A percentile compares a stretch with the other conserved stretches of the same genome.
Conservation (phyloP, 1,140 invertebrate species). For the Zaprionus capensis region DNA sequence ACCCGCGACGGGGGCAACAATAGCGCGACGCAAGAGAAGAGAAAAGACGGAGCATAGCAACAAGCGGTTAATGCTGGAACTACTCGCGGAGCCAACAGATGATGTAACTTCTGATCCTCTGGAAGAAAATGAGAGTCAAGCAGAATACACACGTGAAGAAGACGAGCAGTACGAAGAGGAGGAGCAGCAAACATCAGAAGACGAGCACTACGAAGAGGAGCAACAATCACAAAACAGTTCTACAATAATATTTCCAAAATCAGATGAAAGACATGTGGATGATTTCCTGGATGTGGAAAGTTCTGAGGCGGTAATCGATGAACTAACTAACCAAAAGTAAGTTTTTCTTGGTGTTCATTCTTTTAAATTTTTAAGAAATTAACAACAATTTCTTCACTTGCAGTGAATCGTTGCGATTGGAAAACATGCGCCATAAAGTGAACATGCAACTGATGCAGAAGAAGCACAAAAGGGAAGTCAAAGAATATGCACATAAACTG, state of each 20-base stretch:
- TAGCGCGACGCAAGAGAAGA: not conserved
- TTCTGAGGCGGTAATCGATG: conserved; percentile 24
- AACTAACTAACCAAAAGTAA: conserved; percentile 23
- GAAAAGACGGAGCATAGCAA: not conserved
- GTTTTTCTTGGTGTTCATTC: not conserved
- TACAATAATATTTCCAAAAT: not conserved
- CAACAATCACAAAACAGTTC: not conserved
- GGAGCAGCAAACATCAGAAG: not conserved
- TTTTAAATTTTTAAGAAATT: not conserved
- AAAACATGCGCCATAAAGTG: conserved; percentile 13
- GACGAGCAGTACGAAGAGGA: not conserved
- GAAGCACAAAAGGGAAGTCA: conserved; percentile 4
- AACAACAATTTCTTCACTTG: not conserved
- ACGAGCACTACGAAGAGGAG: not conserved
- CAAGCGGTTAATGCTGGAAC: not conserved
- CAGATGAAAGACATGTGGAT: not conserved
- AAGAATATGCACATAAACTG: not conserved
- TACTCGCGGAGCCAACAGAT: not conserved
- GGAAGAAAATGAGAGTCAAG: not conserved
- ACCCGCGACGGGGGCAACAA: not conserved
- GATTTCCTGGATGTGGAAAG: conserved; percentile 21
- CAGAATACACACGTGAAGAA: not conserved
- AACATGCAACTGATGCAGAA: conserved; percentile 13
- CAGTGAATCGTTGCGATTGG: conserved; percentile 5
- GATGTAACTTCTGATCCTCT: not conserved